Percentiles rank a stretch among this genome's conserved stretches.
Evolutionary conservation across 2,797 vertebrate species (phyloP).

Genomic region (Ceyx erithaca): DNA sequence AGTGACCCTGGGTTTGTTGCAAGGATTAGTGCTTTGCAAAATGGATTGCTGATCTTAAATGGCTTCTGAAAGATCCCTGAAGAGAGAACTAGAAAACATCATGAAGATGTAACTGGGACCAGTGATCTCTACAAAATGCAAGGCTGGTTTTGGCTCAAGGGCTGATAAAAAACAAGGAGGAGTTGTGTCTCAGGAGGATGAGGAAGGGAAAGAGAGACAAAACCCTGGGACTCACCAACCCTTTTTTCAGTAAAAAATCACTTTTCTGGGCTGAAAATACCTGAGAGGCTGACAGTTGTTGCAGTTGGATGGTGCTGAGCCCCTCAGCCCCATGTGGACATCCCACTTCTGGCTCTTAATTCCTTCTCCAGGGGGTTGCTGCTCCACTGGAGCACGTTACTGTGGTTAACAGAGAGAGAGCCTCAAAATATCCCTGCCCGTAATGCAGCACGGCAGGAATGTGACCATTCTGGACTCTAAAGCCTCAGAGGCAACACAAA

Average conservation of each 20-base stretch:
- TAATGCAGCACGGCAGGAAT: not conserved
- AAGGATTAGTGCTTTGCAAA: not conserved
- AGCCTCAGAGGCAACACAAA: not conserved
- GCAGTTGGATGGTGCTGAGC: not conserved
- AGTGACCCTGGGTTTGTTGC: not conserved
- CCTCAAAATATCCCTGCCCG: not conserved
- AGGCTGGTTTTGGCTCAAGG: not conserved
- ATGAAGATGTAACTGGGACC: not conserved
- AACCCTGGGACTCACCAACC: not conserved
- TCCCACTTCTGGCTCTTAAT: not conserved
- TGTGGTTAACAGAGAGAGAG: not conserved
- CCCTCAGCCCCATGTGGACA: not conserved
- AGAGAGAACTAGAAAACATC: not conserved
- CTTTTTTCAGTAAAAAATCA: not conserved
- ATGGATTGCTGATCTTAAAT: not conserved
- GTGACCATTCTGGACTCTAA: not conserved
- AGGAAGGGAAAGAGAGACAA: not conserved
- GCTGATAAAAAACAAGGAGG: not conserved
- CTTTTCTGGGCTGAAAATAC: not conserved
- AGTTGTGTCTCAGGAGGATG: not conserved
- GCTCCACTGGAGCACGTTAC: not conserved
- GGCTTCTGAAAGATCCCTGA: not conserved
- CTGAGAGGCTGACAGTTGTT: not conserved
- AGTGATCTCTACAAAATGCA: not conserved
- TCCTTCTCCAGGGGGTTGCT: not conserved